These are phyloP conservation scores for Porites rus DNA, from an alignment of 92 coral and sea anemone genomes.

Conservation along the genomic window DNA sequence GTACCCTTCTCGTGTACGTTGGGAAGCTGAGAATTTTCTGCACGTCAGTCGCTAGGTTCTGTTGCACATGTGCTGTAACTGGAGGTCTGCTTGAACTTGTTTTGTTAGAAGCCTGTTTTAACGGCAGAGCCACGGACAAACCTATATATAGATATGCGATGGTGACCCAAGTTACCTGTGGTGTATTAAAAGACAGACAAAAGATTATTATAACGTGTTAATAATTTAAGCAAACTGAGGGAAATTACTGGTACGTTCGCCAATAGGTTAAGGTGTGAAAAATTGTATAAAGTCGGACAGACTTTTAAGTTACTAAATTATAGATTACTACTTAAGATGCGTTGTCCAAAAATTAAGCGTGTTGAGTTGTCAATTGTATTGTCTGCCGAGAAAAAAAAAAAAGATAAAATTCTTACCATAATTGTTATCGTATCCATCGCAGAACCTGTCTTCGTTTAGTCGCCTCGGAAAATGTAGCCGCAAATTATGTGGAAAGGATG, in stretches of 20 bases:
- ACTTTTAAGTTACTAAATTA: too few species aligned
- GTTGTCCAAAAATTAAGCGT: not conserved
- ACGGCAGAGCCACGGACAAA: conserved; percentile 28
- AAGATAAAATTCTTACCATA: conserved; percentile 11
- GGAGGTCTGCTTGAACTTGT: conserved; percentile 3
- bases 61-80: not conserved
- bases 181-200: conserved; percentile 6
- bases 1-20: conserved; percentile 48
- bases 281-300: too few species aligned
- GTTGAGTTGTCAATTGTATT: not conserved
- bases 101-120: conserved; percentile 1
- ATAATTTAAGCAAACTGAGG: conserved; percentile 36
- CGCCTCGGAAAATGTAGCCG: conserved; percentile 42
- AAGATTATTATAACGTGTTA: conserved; percentile 20
- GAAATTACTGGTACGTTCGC: not conserved
- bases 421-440: conserved; percentile 14
- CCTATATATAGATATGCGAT: conserved; percentile 14
- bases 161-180: conserved; percentile 33
- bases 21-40: conserved; percentile 39
- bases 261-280: not conserved
- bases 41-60: conserved; percentile 6
- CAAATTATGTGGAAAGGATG: conserved; percentile 15
- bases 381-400: not conserved
- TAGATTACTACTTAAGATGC: not conserved
- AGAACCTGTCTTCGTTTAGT: conserved; percentile 12